Base-by-base conservation (phyloP, 2,113 vertebrate genomes). In the Nyctibius bracteatus region DNA sequence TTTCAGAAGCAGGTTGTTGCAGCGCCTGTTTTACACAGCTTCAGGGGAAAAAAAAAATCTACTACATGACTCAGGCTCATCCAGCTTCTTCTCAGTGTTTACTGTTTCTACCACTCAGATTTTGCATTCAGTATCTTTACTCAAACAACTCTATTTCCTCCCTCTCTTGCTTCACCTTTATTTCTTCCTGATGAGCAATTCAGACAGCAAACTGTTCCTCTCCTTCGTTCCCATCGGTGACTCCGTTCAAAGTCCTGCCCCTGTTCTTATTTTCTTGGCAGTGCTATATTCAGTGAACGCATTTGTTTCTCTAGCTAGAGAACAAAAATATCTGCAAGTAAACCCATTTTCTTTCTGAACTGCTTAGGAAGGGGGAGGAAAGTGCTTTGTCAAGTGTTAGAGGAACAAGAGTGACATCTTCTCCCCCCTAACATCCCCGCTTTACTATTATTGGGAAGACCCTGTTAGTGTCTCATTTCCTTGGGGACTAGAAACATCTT, bases 131-230 rank as follows among this genome's bases (percentile, higher is more conserved):
- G 78, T 68, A 89, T 79, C 80, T 25, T 92, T 84, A 83, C 90
- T 95, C 86, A 90, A 85, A 90, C 71, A 83, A 44, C 94, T 86
- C 88, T 46, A 87, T 94, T 97, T 96, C 95, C 96, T 94, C 78
- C 41, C 66, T 97, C 72, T 61, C 49, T 95, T 94, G 92, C 73
- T 96, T 84, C 94, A 97, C 95, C 95, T 97, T 88, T 92, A 93
- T 96, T 96, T 94, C 86, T 84, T 96, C 95, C 92, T 94, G 92
- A 97, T 96, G 96, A 96, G 96, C 95, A 93, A 95, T 95, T 96
- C 96, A 96, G 90, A 86, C 54, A 84, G 83, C 83, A 95, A 93
- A 96, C 92, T 84, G 61, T 92, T 93, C 77, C 83, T 92, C 83
- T 94, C 37, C 92, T 96, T 94, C 78, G 75, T 92, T 96, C 92